phyloP scores from a whole-genome alignment of 1,140 invertebrate genomes.

The Antheraea mylitta region DNA sequence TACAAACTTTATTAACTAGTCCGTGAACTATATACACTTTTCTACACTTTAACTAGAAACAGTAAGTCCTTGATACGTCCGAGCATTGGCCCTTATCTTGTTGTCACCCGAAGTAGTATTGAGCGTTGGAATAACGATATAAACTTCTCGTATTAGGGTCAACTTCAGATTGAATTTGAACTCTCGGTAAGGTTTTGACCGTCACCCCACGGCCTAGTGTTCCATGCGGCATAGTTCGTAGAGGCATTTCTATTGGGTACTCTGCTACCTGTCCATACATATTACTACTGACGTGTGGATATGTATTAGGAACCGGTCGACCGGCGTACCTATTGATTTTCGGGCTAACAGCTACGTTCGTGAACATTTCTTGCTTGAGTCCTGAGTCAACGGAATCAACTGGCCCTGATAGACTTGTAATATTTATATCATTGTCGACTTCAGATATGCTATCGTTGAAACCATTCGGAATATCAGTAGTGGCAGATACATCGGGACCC shows the following conservation, averaged over 20 bases:
- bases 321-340: conserved; percentile 74
- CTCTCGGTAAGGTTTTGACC: conserved; percentile 66
- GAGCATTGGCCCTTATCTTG: conserved; percentile 66
- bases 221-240: conserved; percentile 71
- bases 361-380: conserved; percentile 69
- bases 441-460: conserved; percentile 79
- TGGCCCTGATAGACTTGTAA: conserved; percentile 68
- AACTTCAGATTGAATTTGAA: conserved; percentile 68
- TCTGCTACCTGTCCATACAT: conserved; percentile 76
- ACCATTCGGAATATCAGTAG: conserved; percentile 74
- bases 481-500: conserved; percentile 75
- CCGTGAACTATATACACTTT: conserved; percentile 48
- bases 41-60: conserved; percentile 75
- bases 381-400: conserved; percentile 68
- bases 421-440: conserved; percentile 77
- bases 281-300: conserved; percentile 72
- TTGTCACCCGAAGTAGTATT: conserved; percentile 79
- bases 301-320: conserved; percentile 70
- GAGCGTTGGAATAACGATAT: conserved; percentile 77
- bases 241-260: conserved; percentile 73
- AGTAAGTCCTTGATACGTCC: conserved; percentile 77
- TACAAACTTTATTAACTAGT: conserved; percentile 51
- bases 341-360: conserved; percentile 64
- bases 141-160: conserved; percentile 74
- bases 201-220: conserved; percentile 59